A percentile compares a stretch with the other conserved stretches of the same genome.
Conservation (phyloP, 2,888 invertebrate species). For the Euphydryas editha region DNA sequence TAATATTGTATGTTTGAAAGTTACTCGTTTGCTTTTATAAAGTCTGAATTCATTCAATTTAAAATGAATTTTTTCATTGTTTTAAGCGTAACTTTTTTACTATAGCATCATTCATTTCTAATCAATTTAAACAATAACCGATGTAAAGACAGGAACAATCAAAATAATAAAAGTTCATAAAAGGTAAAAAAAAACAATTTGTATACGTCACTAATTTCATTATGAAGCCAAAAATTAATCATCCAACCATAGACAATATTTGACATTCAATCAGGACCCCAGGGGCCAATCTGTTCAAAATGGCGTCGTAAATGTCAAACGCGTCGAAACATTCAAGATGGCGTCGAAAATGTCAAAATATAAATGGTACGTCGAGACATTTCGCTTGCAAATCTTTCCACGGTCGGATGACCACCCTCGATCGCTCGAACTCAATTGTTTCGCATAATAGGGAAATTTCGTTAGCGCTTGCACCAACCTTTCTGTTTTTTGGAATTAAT, state of each 20-base stretch:
- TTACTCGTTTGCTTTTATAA: too few species aligned
- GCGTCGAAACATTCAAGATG: slow-evolving; percentile 41
- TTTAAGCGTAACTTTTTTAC: too few species aligned
- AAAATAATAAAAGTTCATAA: background rate
- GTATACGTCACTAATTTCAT: background rate
- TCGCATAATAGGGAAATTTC: slow-evolving; percentile 50
- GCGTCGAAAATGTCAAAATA: slow-evolving; percentile 51
- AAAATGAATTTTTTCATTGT: too few species aligned
- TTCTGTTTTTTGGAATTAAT: slow-evolving; percentile 31
- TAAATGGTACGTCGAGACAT: slow-evolving; percentile 49
- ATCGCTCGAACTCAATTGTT: slow-evolving; percentile 46
- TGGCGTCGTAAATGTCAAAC: slow-evolving; percentile 51
- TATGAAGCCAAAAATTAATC: background rate
- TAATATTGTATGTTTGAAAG: too few species aligned
- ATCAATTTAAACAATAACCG: background rate
- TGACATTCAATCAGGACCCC: slow-evolving; percentile 18
- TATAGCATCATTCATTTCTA: too few species aligned
- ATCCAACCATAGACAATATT: background rate
- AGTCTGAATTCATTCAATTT: too few species aligned
- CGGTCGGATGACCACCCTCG: slow-evolving; percentile 45
- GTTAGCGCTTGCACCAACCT: slow-evolving; percentile 29
- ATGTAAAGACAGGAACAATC: background rate
- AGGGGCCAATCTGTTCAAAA: slow-evolving; percentile 40
- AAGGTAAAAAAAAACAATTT: background rate
- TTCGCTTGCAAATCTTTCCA: slow-evolving; percentile 40